A percentile compares a stretch with the other conserved stretches of the same genome.
Conservation (phyloP, 2,797 vertebrate genomes). For the Anomalospiza imberbis region DNA sequence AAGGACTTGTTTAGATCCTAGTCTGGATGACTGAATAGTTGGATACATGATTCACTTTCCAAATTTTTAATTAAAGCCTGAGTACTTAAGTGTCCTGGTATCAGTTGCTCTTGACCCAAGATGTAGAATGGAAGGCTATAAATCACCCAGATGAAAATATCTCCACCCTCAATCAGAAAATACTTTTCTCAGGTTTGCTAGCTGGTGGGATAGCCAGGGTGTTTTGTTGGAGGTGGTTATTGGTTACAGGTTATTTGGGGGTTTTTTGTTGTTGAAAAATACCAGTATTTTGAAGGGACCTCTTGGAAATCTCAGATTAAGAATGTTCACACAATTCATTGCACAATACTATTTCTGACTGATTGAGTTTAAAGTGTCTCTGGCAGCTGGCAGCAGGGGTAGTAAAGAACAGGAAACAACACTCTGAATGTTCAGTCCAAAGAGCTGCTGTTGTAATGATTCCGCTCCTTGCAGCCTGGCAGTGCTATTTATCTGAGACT, state of each 20-base stretch:
- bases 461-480: background rate
- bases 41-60: background rate
- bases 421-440: constrained; percentile 41
- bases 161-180: background rate
- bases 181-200: background rate
- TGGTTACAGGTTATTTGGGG: background rate
- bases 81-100: background rate
- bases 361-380: constrained; percentile 49
- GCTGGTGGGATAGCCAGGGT: background rate
- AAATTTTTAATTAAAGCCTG: background rate
- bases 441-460: constrained; percentile 40
- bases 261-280: background rate
- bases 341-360: background rate
- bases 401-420: constrained; percentile 64
- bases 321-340: constrained; percentile 59
- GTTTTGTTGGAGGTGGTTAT: background rate
- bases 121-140: background rate
- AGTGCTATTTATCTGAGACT: constrained; percentile 63
- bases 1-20: constrained; percentile 36
- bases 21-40: background rate
- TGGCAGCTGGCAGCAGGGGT: constrained; percentile 38
- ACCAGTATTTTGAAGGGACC: background rate
- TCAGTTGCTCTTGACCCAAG: background rate
- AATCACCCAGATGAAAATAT: background rate
- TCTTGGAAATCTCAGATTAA: constrained; percentile 37